Evolutionary conservation across 1,140 invertebrate species (phyloP).

Genomic region (Cotesia vestalis): DNA sequence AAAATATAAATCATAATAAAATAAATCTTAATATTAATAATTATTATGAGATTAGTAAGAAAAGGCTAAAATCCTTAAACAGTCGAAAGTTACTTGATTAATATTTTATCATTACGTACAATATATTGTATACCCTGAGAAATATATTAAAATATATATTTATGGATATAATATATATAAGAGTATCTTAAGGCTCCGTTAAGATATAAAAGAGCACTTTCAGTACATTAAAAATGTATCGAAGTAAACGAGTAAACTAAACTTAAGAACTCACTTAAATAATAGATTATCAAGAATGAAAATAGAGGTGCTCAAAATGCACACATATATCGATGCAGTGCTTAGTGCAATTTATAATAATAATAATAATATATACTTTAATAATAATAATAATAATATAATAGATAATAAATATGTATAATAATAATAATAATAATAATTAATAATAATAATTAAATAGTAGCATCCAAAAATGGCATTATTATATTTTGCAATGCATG

Average conservation of each 20-base stretch:
- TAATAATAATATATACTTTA: no score
- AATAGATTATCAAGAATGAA: constrained; percentile 63
- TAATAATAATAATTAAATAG: constrained; percentile 55
- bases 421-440: constrained; percentile 41
- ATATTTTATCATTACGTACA: constrained; percentile 28
- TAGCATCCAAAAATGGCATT: constrained; percentile 65
- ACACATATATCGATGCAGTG: constrained; percentile 67
- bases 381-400: no score
- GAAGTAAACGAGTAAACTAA: constrained; percentile 53
- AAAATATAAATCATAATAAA: not conserved
- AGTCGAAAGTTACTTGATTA: constrained; percentile 58
- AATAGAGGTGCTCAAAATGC: constrained; percentile 66
- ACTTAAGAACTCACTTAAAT: constrained; percentile 58
- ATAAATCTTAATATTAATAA: constrained; percentile 13
- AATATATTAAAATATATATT: not conserved
- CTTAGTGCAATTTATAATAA: constrained; percentile 64
- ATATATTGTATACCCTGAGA: not conserved
- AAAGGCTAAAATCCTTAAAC: constrained; percentile 51
- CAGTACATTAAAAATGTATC: constrained; percentile 43
- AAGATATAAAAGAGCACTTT: constrained; percentile 26
- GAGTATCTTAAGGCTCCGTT: constrained; percentile 11
- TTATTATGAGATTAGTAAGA: not conserved
- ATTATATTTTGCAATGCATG: constrained; percentile 62
- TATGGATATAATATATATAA: no score
- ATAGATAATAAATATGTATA: constrained; percentile 53